Evolutionary conservation across 1,140 invertebrate genomes (phyloP).

Genomic region (Galendromus occidentalis): DNA sequence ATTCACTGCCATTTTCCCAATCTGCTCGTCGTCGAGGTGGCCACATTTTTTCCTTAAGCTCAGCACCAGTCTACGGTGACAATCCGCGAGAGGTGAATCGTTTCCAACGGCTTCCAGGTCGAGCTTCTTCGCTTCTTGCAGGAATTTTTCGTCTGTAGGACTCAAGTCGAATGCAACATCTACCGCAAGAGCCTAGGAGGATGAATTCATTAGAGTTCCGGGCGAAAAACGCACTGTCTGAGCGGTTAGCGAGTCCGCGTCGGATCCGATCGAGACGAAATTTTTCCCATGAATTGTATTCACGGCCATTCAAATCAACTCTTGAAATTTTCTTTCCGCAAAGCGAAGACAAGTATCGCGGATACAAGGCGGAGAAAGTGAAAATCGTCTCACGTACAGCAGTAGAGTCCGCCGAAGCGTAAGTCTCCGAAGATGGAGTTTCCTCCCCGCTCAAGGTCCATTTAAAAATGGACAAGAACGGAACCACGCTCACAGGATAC

Average conservation of each 20-base stretch:
- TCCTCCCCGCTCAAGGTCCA: no score
- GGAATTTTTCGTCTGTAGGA: conserved; percentile 41
- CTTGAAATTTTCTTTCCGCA: no score
- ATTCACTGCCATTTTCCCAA: conserved; percentile 44
- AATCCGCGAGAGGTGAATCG: conserved; percentile 37
- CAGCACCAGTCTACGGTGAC: conserved; percentile 41
- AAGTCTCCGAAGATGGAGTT: no score
- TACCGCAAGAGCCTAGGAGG: not conserved
- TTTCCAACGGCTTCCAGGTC: conserved; percentile 28
- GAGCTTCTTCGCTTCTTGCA: conserved; percentile 38
- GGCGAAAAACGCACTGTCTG: no score
- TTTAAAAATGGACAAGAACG: no score
- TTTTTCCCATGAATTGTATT: not conserved
- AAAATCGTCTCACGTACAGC: no score
- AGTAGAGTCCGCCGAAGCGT: no score
- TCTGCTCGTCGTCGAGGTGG: conserved; percentile 40
- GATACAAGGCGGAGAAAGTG: no score
- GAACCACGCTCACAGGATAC: no score
- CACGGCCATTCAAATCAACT: not conserved
- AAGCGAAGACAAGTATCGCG: no score
- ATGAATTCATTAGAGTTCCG: no score
- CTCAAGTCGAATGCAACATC: conserved; percentile 39
- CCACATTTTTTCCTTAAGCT: conserved; percentile 37
- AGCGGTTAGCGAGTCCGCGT: not conserved
- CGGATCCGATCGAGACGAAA: not conserved